phyloP scores from a whole-genome alignment of 2,888 invertebrate species.

The Aphrophora alni region DNA sequence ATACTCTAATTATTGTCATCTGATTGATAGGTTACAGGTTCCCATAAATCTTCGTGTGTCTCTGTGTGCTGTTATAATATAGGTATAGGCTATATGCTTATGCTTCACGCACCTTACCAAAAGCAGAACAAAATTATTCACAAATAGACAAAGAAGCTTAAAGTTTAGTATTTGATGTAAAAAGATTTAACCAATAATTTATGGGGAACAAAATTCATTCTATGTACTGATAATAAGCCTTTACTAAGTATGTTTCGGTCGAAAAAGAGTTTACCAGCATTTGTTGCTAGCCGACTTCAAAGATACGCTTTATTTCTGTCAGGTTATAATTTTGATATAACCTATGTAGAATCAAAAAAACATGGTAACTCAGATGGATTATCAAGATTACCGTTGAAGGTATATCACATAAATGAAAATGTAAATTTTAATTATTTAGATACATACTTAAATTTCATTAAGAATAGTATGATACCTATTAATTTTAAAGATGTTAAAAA shows the following conservation, averaged over 20 bases:
- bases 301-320: no score
- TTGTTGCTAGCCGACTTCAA: conserved; percentile 41
- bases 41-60: no score
- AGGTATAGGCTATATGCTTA: no score
- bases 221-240: conserved; percentile 24
- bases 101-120: neutral
- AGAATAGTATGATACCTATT: conserved; percentile 18
- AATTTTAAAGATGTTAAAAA: conserved; percentile 14
- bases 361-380: conserved; percentile 26
- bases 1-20: no score
- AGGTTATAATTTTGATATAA: no score
- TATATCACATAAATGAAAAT: neutral
- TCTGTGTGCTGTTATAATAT: no score
- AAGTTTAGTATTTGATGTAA: conserved; percentile 19
- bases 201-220: conserved; percentile 18
- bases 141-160: conserved; percentile 24
- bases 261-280: conserved; percentile 38
- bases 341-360: neutral
- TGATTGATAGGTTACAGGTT: no score
- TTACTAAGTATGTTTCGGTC: conserved; percentile 36
- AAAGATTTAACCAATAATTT: conserved; percentile 28
- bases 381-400: no score
- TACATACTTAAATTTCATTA: conserved; percentile 24
- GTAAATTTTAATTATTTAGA: neutral
- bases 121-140: conserved; percentile 13